phyloP scores from a whole-genome alignment of 2,797 vertebrate genomes.

The Falco novaeseelandiae region DNA sequence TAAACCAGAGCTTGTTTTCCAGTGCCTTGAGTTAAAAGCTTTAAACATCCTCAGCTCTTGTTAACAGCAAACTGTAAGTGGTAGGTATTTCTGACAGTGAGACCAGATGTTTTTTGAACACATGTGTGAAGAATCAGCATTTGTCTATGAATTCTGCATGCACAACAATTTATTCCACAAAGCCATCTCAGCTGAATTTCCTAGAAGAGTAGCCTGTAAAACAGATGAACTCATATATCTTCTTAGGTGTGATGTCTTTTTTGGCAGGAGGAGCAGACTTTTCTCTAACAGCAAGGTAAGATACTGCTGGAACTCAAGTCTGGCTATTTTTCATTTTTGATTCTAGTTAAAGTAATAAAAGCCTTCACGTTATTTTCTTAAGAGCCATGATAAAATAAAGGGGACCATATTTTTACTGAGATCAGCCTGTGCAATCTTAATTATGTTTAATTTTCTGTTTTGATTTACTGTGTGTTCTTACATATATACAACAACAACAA shows the following conservation, averaged over 20 bases:
- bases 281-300: constrained; percentile 1
- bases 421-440: background rate
- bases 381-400: background rate
- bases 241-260: background rate
- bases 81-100: background rate
- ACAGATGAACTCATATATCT: constrained; percentile 21
- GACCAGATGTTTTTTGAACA: constrained; percentile 22
- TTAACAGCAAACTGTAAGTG: background rate
- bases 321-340: constrained; percentile 8
- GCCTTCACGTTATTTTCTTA: background rate
- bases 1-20: background rate
- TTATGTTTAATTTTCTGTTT: background rate
- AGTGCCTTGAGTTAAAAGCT: background rate
- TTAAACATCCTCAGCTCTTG: background rate
- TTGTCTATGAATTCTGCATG: constrained; percentile 12
- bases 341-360: background rate
- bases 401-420: background rate
- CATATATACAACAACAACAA: background rate
- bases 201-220: constrained; percentile 12
- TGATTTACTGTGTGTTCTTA: background rate
- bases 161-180: constrained; percentile 31
- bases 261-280: background rate
- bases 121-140: constrained; percentile 34
- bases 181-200: constrained; percentile 41
- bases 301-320: background rate